phyloP scores from a whole-genome alignment of 2,888 invertebrate genomes.

The Dryocosmus kuriphilus region DNA sequence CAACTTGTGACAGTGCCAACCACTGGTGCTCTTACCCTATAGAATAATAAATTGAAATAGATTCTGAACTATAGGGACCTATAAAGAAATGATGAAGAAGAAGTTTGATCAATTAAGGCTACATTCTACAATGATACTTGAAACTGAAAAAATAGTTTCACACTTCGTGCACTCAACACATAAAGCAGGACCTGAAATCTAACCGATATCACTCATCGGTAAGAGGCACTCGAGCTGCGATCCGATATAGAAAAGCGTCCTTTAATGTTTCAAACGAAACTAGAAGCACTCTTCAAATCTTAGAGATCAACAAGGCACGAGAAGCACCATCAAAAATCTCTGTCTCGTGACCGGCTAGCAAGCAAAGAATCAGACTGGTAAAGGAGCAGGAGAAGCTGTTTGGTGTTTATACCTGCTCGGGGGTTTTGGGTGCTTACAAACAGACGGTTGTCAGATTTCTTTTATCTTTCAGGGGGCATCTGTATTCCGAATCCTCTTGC shows the following conservation, averaged over 20 bases:
- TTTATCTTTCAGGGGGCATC: constrained; percentile 75
- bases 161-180: background rate
- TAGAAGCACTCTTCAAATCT: constrained; percentile 36
- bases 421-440: constrained; percentile 72
- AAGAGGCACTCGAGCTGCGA: constrained; percentile 45
- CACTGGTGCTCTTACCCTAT: too few relatives aligned
- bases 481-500: constrained; percentile 62
- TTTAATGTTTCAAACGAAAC: constrained; percentile 38
- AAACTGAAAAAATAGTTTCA: background rate
- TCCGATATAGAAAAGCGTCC: constrained; percentile 27
- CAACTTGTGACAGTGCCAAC: too few relatives aligned
- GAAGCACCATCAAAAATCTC: constrained; percentile 20
- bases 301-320: constrained; percentile 38
- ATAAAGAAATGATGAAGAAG: background rate
- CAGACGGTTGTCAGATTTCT: constrained; percentile 76
- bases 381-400: constrained; percentile 60
- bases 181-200: background rate
- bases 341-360: constrained; percentile 43
- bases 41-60: too few relatives aligned
- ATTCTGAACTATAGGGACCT: too few relatives aligned
- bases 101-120: background rate
- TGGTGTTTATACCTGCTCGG: constrained; percentile 72
- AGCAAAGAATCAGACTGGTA: constrained; percentile 56
- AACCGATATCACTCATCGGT: constrained; percentile 47
- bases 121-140: background rate